phyloP scores from a whole-genome alignment of 2,113 vertebrate genomes.

The Panthera uncia region DNA sequence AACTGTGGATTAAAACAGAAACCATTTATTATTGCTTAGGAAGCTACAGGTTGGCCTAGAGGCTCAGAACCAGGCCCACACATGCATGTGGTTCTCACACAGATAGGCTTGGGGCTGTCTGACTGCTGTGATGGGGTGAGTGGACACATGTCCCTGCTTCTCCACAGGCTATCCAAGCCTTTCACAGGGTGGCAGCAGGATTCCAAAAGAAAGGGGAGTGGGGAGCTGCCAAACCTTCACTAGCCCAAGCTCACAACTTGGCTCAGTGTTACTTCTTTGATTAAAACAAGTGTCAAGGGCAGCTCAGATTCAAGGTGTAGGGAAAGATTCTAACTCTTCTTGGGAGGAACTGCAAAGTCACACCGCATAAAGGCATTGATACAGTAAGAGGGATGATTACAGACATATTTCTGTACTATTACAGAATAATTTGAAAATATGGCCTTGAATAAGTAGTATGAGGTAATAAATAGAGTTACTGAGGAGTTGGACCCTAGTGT shows the following conservation, averaged over 20 bases:
- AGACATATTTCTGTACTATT: not conserved
- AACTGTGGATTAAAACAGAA: slow-evolving; percentile 11
- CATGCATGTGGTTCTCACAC: not conserved
- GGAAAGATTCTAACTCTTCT: not conserved
- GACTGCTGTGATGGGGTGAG: not conserved
- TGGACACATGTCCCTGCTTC: not conserved
- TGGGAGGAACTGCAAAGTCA: not conserved
- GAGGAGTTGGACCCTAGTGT: not conserved
- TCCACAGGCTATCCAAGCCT: not conserved
- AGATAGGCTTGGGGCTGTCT: not conserved
- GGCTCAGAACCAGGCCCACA: not conserved
- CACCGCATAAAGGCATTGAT: not conserved
- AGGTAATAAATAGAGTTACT: not conserved
- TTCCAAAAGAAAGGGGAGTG: not conserved
- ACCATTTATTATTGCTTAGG: not conserved
- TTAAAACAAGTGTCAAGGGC: not conserved
- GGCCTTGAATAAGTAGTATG: not conserved
- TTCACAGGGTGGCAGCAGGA: not conserved
- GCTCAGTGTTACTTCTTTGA: not conserved
- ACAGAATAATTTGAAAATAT: not conserved
- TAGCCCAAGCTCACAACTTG: not conserved
- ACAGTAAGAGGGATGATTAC: not conserved
- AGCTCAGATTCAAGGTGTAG: not conserved
- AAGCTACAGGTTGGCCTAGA: not conserved
- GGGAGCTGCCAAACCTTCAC: not conserved